Evolutionary conservation across 2,888 invertebrate species (phyloP), one percentile per base, ranked within the genome.

Genomic region (Nemoura dubitans): DNA sequence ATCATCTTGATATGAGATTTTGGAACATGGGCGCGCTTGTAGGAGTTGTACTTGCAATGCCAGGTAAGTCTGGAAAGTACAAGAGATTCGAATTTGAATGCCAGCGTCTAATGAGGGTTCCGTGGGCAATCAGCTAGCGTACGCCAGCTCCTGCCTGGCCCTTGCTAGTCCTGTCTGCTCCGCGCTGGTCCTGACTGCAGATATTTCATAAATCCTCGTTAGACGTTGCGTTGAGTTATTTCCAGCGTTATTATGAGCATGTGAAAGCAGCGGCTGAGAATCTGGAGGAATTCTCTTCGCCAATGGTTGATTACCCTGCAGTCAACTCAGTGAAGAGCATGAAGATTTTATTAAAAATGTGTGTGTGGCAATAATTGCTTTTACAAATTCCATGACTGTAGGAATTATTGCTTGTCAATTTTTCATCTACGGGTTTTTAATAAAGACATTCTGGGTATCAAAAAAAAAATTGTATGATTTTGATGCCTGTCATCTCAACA

Each of bases 121-220:
- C 21, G 21, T 59, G 10, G 59, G 59, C 59, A 59, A 59, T 59
- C 59, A 59, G 16, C 59, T 21, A 7, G 21, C 21, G 36, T 14
- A 16, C 14, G 10, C 21, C 59, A 59, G n/a, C 59, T 21, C 14
- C 16, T 21, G 10, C 59, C 14, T n/a, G n/a, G n/a, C 16, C 59
- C 14, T 36, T 36, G 5, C 36, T 59, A 16, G 6, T 59, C 21
- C 59, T 59, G 59, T 14, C 59, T 36, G 5, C 10, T 36, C 36
- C 36, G 3, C 10, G 36, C 36, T 36, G 10, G 36, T 36, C 21
- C 59, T 59, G 59, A 59, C 59, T 59, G 21, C 59, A 59, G 59
- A 59, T 59, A 59, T 59, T 59, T 59, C 59, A 59, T 59, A 59
- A 59, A 21, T 59, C 59, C 59, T 59, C 59, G 59, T 59, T 59